These are phyloP conservation scores for Trissoscelio sp. DNA, from an alignment of 2,888 invertebrate genomes.

Conservation along the genomic window DNA sequence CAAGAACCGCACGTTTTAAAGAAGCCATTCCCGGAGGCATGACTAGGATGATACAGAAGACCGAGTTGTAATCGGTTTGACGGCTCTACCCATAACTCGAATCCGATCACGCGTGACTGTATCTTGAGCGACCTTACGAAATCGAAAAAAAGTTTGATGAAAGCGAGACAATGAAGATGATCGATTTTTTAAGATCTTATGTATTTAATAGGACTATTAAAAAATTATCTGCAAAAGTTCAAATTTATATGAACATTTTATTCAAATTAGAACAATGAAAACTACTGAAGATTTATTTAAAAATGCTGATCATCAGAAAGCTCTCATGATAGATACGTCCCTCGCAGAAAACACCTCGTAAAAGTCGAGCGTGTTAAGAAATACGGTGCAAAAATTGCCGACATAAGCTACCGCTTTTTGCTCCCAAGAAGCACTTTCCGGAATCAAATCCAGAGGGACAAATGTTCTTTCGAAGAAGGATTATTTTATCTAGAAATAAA, in stretches of 20 bases:
- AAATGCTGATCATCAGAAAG: too few relatives aligned
- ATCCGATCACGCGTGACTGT: slow-evolving; percentile 58
- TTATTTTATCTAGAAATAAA: slow-evolving; percentile 15
- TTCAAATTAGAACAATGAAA: too few relatives aligned
- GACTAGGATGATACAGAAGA: slow-evolving; percentile 27
- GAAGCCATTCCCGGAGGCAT: slow-evolving; percentile 28
- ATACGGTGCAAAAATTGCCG: slow-evolving; percentile 44
- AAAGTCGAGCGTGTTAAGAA: slow-evolving; percentile 31
- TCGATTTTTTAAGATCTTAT: too few relatives aligned
- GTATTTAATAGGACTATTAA: too few relatives aligned
- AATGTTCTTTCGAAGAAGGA: slow-evolving; percentile 29
- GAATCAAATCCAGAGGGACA: slow-evolving; percentile 11
- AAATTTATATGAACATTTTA: too few relatives aligned
- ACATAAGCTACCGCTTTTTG: slow-evolving; percentile 45
- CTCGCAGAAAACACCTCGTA: slow-evolving; percentile 22
- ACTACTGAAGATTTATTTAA: too few relatives aligned
- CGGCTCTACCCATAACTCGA: slow-evolving; percentile 40
- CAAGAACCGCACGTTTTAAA: not conserved
- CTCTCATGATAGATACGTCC: slow-evolving; percentile 12
- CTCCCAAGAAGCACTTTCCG: slow-evolving; percentile 12
- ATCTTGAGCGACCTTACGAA: slow-evolving; percentile 38
- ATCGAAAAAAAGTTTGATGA: slow-evolving; percentile 8
- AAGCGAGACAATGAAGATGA: too few relatives aligned
- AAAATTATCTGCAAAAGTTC: too few relatives aligned
- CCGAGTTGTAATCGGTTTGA: slow-evolving; percentile 34